phyloP scores from a whole-genome alignment of 2,888 invertebrate species.

The Nebria salina region DNA sequence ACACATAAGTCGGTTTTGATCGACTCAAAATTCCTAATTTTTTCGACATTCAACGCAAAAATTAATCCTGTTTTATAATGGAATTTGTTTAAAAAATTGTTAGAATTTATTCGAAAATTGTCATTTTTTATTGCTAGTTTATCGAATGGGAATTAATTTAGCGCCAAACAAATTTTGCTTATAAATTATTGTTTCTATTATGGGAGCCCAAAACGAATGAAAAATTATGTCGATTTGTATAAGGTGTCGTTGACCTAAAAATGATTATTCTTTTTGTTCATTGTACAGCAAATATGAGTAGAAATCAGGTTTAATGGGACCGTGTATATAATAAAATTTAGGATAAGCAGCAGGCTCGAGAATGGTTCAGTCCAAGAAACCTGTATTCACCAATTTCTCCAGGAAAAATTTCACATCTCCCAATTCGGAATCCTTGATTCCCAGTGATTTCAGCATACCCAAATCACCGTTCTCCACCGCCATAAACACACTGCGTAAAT shows the following conservation, averaged over 20 bases:
- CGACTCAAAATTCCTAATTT: too few relatives aligned
- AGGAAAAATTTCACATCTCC: slow-evolving; percentile 96
- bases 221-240: neutral
- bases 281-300: slow-evolving; percentile 70
- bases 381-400: slow-evolving; percentile 94
- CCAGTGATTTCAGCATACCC: slow-evolving; percentile 91
- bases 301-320: slow-evolving; percentile 77
- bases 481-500: slow-evolving; percentile 93
- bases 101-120: too few relatives aligned
- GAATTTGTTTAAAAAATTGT: too few relatives aligned
- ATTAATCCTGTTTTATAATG: too few relatives aligned
- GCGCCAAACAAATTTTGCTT: too few relatives aligned
- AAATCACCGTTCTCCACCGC: slow-evolving; percentile 95
- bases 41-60: too few relatives aligned
- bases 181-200: too few relatives aligned
- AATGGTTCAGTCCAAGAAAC: slow-evolving; percentile 91
- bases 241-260: neutral
- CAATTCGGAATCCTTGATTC: slow-evolving; percentile 94
- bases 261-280: slow-evolving; percentile 36
- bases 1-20: too few relatives aligned
- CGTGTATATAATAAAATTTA: slow-evolving; percentile 70
- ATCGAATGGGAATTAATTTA: too few relatives aligned
- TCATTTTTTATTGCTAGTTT: too few relatives aligned
- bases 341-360: slow-evolving; percentile 79
- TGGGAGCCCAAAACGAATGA: too few relatives aligned